Evolutionary conservation across 2,888 invertebrate genomes (phyloP).

Genomic region (Catonia carolina): DNA sequence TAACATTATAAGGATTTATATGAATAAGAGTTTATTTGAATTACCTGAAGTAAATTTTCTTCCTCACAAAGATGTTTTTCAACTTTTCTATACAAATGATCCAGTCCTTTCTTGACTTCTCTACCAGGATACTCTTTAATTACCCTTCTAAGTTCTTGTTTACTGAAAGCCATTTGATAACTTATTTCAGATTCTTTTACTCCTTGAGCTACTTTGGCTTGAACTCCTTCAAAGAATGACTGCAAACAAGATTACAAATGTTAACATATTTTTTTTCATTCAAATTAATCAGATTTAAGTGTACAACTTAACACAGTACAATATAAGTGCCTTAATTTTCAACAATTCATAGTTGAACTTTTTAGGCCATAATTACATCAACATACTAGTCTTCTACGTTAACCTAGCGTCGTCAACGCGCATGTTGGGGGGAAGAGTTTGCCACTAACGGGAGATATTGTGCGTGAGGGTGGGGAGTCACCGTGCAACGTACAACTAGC

Average conservation of each 20-base stretch:
- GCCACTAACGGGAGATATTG: too few relatives aligned
- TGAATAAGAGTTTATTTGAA: neutral
- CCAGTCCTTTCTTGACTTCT: conserved; percentile 88
- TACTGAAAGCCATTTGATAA: conserved; percentile 94
- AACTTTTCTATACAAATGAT: conserved; percentile 88
- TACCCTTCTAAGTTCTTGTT: conserved; percentile 91
- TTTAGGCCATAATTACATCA: too few relatives aligned
- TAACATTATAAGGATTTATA: too few relatives aligned
- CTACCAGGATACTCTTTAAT: conserved; percentile 90
- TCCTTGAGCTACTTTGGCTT: conserved; percentile 86
- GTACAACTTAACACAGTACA: neutral
- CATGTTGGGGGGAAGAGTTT: too few relatives aligned
- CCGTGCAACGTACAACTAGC: too few relatives aligned
- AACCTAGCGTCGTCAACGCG: too few relatives aligned
- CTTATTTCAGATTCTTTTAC: conserved; percentile 96
- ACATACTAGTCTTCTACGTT: too few relatives aligned
- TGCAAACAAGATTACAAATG: conserved; percentile 43
- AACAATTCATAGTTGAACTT: too few relatives aligned
- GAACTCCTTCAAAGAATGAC: conserved; percentile 95
- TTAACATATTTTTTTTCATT: conserved; percentile 8
- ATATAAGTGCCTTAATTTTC: neutral
- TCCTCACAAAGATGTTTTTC: conserved; percentile 96
- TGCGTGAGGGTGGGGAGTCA: too few relatives aligned
- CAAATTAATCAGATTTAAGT: neutral
- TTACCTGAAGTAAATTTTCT: conserved; percentile 76